Base-by-base conservation (phyloP, 2,113 vertebrate species). In the Ciconia maguari region DNA sequence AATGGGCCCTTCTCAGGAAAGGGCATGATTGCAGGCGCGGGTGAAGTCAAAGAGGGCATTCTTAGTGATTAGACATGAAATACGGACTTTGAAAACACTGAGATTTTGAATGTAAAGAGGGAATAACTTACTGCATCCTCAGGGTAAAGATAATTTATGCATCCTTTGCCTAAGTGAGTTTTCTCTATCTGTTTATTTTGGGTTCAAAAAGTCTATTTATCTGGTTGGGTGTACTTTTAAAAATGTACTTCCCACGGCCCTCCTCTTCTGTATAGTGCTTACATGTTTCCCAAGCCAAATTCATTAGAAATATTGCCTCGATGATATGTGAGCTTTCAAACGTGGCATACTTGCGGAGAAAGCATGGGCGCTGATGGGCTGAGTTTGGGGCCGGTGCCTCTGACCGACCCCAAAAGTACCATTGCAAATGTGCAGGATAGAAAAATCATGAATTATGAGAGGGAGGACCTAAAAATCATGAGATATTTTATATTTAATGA, bases 31-130 rank as follows among this genome's bases (percentile, higher is more conserved):
- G 95, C 95, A 97, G 94, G 96, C 84, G 29, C 16, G 83, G 81
- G 93, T 83, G 81, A 94, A 98, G 95, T 97, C 96, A 98, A 98
- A 98, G 97, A 96, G 96, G 95, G 95, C 96, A 96, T 97, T 98
- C 96, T 98, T 97, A 97, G 87, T 90, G 95, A 97, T 95, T 91
- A 83, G 69, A 95, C 94, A 87, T 96, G 90, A 97, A 97, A 97
- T 95, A 97, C 87, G 0, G 94, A 74, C 94, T 91, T 95, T 61
- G 46, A 96, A 90, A 91, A 92, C 80, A 93, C 16, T 32, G 71
- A 94, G 78, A 77, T 93, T 95, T 90, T 85, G 60, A 91, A 90
- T 68, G 77, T 89, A 90, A 81, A 91, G 82, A 85, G 69, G 82
- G 94, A 96, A 94, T 95, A 96, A 96, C 87, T 96, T 87, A 96